phyloP scores from a whole-genome alignment of 2,797 vertebrate species.

The Linurgus olivaceus region DNA sequence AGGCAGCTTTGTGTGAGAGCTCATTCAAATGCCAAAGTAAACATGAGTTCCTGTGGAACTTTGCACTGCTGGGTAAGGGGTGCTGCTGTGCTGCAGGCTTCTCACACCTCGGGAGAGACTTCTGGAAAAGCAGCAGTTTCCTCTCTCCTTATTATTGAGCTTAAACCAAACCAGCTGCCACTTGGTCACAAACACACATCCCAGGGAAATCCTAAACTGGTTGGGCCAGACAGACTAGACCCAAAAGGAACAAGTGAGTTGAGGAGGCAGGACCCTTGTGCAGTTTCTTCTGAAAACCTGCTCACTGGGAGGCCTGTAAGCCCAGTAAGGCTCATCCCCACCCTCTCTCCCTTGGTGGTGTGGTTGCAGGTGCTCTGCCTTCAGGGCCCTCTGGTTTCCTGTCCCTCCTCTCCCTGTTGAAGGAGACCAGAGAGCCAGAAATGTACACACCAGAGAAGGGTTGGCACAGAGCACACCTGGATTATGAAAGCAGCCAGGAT shows the following conservation, averaged over 20 bases:
- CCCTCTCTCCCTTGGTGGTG: background rate
- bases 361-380: background rate
- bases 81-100: background rate
- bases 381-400: background rate
- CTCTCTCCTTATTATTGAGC: background rate
- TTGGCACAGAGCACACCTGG: background rate
- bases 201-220: background rate
- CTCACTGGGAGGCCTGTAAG: background rate
- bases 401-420: background rate
- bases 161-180: background rate
- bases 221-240: background rate
- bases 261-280: background rate
- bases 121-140: constrained; percentile 4
- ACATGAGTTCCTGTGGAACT: background rate
- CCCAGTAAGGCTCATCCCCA: background rate
- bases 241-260: background rate
- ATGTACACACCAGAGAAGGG: background rate
- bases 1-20: background rate
- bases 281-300: background rate
- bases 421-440: background rate
- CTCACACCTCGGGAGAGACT: background rate
- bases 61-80: background rate
- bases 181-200: background rate
- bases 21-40: constrained; percentile 32
- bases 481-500: constrained; percentile 1